Conservation (phyloP, 2,888 invertebrate genomes). For the Lumbricus terrestris region DNA sequence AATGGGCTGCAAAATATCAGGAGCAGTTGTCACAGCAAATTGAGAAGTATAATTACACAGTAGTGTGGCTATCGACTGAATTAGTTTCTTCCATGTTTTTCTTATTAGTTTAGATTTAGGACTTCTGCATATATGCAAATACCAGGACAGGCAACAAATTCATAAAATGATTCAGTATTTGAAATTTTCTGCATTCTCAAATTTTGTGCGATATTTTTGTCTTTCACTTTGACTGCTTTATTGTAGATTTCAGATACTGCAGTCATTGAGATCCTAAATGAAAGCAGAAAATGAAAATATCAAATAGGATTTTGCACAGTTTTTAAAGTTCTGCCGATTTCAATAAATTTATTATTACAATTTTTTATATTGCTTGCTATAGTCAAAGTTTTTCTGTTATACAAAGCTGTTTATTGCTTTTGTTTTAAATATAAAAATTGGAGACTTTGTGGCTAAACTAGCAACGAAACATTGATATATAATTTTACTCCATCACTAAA, state of each 20-base stretch:
- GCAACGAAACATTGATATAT: neutral
- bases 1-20: constrained; percentile 16
- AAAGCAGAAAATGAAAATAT: neutral
- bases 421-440: neutral
- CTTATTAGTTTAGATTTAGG: neutral
- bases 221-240: neutral
- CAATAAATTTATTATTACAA: neutral
- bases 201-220: neutral
- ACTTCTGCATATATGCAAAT: no score
- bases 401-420: neutral
- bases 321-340: neutral
- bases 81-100: neutral
- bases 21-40: neutral
- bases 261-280: neutral
- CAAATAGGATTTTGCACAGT: neutral
- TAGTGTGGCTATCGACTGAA: neutral
- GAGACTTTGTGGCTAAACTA: neutral
- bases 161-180: neutral
- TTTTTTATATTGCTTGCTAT: neutral
- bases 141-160: neutral
- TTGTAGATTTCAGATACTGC: neutral
- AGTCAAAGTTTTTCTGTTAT: neutral
- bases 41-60: neutral
- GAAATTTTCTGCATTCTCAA: neutral
- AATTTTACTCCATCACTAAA: neutral